Percentiles rank a stretch among this genome's conserved stretches.
Conservation (phyloP, 2,113 vertebrate genomes). For the Pao palembangensis region DNA sequence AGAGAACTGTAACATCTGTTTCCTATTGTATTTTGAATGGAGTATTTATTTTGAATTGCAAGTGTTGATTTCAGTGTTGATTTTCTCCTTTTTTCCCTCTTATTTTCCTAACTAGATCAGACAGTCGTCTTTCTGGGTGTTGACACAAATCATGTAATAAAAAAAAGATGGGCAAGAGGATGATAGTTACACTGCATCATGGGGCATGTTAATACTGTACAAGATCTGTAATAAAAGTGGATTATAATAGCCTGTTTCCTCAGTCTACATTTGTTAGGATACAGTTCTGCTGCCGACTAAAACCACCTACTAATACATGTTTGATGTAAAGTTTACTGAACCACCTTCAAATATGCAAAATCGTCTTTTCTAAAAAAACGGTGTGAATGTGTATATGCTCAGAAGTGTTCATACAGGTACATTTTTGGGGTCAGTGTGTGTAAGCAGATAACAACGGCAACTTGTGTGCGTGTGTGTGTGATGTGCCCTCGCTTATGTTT, state of each 20-base stretch:
- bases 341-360: conserved; percentile 70
- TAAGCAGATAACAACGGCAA: conserved; percentile 41
- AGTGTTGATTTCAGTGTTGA: conserved; percentile 34
- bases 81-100: not conserved
- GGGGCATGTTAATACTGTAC: conserved; percentile 70
- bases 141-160: conserved; percentile 19
- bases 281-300: conserved; percentile 59
- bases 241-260: conserved; percentile 58
- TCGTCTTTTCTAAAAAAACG: conserved; percentile 57
- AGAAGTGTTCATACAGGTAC: conserved; percentile 32
- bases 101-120: conserved; percentile 28
- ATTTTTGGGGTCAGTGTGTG: conserved; percentile 50
- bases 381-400: conserved; percentile 58
- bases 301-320: conserved; percentile 59
- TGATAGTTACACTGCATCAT: conserved; percentile 52
- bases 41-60: conserved; percentile 39
- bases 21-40: conserved; percentile 15
- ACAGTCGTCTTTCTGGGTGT: conserved; percentile 29
- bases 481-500: conserved; percentile 53
- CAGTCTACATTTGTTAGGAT: conserved; percentile 61
- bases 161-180: conserved; percentile 29
- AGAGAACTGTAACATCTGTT: conserved; percentile 36
- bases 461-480: conserved; percentile 46
- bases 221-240: conserved; percentile 68
- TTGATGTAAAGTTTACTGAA: conserved; percentile 64